Evolutionary conservation across 2,888 invertebrate species (phyloP), one percentile per base, ranked within the genome.

Genomic region (Drosophila hamatofila): DNA sequence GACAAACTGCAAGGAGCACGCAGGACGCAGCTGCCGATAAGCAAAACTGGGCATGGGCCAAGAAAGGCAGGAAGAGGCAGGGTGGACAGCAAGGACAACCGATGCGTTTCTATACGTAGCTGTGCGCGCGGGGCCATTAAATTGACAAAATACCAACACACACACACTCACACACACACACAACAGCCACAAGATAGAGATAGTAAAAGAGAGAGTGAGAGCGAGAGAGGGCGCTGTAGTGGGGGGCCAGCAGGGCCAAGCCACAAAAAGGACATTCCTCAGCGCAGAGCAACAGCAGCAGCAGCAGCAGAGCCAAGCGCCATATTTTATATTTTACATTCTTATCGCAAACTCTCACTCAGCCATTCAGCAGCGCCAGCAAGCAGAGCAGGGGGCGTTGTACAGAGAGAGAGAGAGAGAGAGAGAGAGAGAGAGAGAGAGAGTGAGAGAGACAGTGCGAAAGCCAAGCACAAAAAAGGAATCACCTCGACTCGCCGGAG

Each of bases 241-340:
- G 49, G 21, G 49, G 21, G 41, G 27, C 27, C n/a, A 30, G 62
- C 35, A 55, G 69, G 58, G 73, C 68, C 62, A 67, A 77, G 75
- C 75, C 81, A 87, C 80, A 90, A 92, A 92, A 92, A 92, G 92
- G 92, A 92, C 92, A 92, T 92, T 92, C 91, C 91, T 92, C 91
- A 88, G 88, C 56, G 54, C 37, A 37, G 35, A 60, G 48, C 55
- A 60, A 57, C 44, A 87, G 52, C 55, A 87, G 83, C 33, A 59
- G 46, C 54, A 61, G 60, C 27, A 69, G 72, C 71, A 69, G 72
- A 78, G 79, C 68, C 71, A 88, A 83, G 79, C 84, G 87, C 90
- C 90, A 91, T 90, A 91, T 90, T 89, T 91, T 92, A 92, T 92
- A 92, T 92, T 92, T 92, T 91, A 91, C 92, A 91, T 91, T 91